phyloP scores from a whole-genome alignment of 2,797 vertebrate species.

The Avahi laniger region DNA sequence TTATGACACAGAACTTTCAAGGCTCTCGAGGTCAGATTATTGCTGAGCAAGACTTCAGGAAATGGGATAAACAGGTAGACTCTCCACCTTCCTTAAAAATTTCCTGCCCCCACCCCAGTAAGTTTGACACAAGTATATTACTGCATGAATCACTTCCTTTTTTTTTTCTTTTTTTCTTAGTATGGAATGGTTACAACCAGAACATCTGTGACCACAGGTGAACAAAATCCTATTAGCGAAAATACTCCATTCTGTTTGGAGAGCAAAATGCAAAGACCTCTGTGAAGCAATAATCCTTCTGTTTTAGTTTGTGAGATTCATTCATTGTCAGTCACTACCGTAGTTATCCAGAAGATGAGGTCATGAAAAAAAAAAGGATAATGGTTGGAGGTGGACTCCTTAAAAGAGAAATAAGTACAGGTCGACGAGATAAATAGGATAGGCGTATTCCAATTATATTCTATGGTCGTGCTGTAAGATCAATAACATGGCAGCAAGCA shows the following conservation, averaged over 20 bases:
- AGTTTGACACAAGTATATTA: not conserved
- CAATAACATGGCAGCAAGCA: not conserved
- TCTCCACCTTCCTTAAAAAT: not conserved
- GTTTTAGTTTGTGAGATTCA: not conserved
- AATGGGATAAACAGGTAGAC: not conserved
- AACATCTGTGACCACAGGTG: not conserved
- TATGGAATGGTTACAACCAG: not conserved
- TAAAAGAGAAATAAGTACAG: not conserved
- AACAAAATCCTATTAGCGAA: not conserved
- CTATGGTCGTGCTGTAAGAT: not conserved
- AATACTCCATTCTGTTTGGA: not conserved
- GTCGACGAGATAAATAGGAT: not conserved
- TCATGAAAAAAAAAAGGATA: rapidly evolving
- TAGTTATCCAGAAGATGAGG: not conserved
- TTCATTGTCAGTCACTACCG: not conserved
- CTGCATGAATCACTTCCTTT: not conserved
- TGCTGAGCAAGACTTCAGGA: not conserved
- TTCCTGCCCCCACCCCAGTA: rapidly evolving
- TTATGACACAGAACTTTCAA: not conserved
- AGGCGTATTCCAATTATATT: no score
- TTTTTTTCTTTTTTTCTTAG: not conserved
- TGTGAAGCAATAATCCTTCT: not conserved
- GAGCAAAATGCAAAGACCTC: not conserved
- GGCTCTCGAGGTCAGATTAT: not conserved
- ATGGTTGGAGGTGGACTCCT: no score